Base-by-base conservation (phyloP, 2,888 invertebrate species). In the Coenonympha glycerion region DNA sequence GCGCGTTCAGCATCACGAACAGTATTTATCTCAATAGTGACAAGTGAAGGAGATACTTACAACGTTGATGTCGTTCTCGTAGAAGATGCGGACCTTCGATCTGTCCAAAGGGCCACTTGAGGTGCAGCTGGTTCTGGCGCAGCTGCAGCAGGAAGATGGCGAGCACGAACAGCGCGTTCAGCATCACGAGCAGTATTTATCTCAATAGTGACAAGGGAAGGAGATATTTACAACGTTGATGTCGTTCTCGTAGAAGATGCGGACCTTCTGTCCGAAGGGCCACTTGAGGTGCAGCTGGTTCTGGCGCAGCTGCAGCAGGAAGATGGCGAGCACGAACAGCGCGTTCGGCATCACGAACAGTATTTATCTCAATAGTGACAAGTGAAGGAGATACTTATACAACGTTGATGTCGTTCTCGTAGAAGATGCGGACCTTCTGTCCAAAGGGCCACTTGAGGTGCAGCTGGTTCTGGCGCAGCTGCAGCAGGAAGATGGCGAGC, bases 311-410 rank as follows among this genome's bases (percentile, higher is more conserved):
- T 99, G 99, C 73, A 99, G 92, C 77, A 99, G 91, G 89, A 99
- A 96, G 59, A 99, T 97, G 69, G 98, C 95, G 68, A 99, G 90
- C 65, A 99, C 97, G 90, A 98, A 99, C 65, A 99, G 90, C 50
- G 98, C 94, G 86, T 99, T 99, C 75, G 98, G 83, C 98, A 99
- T 99, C 88, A 98, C 93, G 89, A 99, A 98, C 57, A n/a, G n/a
- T n/a, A n/a, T n/a, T n/a, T n/a, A n/a, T n/a, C n/a, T n/a, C n/a
- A n/a, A n/a, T n/a, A n/a, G n/a, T n/a, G n/a, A n/a, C n/a, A 24
- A 16, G 18, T 31, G 24, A 15, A 15, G 6, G 26, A 45, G 5
- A 44, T 24, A 71, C 79, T 71, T n/a, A n/a, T 52, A 86, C 86
- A 54, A 73, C 33, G 88, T 95, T 93, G 16, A 90, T 88, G 53